Percentiles rank a stretch among this genome's conserved stretches.
Evolutionary conservation across 2,888 invertebrate species (phyloP).

Genomic region (Pristionchus maxplancki): DNA sequence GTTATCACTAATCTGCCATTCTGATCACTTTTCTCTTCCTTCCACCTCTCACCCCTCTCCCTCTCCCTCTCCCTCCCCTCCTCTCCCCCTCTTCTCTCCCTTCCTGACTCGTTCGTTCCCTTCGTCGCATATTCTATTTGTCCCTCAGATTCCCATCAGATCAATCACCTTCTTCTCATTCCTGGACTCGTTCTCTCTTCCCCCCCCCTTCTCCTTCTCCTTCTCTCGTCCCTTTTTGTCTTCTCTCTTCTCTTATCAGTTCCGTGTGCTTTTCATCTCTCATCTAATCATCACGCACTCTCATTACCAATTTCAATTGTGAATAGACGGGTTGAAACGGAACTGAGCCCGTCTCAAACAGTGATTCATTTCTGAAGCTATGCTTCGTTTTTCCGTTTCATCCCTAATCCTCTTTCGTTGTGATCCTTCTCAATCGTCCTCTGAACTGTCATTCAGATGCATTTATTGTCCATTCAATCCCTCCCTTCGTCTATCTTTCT

Average conservation of each 20-base stretch:
- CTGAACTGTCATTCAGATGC: background rate
- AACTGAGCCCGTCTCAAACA: background rate
- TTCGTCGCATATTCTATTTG: constrained; percentile 9
- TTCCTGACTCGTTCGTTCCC: background rate
- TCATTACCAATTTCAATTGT: constrained; percentile 25
- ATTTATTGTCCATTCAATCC: background rate
- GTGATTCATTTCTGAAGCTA: background rate
- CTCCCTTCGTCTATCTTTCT: background rate
- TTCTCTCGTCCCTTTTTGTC: background rate
- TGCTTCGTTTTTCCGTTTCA: constrained; percentile 1
- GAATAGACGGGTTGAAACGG: background rate
- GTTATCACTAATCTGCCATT: background rate
- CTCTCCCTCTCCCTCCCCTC: background rate
- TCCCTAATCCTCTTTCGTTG: background rate
- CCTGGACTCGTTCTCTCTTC: background rate
- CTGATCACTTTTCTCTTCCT: background rate
- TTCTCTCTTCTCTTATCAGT: background rate
- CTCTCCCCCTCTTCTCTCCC: background rate
- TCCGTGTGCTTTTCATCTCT: constrained; percentile 19
- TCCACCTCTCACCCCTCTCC: background rate
- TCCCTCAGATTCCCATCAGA: constrained; percentile 26
- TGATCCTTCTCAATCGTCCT: background rate
- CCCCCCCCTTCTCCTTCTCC: background rate
- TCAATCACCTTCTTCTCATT: constrained; percentile 41
- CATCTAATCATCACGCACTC: constrained; percentile 12